These are phyloP conservation scores for Gobionotothen gibberifrons DNA, from an alignment of 2,797 vertebrate species.

Conservation along the genomic window DNA sequence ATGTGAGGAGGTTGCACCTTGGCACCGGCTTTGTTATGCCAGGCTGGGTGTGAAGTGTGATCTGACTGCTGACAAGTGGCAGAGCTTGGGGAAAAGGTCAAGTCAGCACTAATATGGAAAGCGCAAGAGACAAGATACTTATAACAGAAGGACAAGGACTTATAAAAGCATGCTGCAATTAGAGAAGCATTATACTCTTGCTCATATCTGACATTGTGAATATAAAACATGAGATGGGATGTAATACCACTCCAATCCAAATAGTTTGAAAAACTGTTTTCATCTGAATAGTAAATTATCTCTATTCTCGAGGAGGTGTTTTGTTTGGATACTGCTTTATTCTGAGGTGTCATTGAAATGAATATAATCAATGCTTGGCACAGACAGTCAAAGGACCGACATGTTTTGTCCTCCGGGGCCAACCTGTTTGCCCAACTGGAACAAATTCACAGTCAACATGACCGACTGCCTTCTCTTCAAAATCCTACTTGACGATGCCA, in stretches of 20 bases:
- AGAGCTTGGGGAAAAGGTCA: constrained; percentile 44
- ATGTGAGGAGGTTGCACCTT: constrained; percentile 47
- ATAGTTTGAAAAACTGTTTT: constrained; percentile 5
- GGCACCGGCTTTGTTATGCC: constrained; percentile 41
- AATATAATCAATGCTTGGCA: constrained; percentile 70
- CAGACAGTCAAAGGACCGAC: constrained; percentile 46
- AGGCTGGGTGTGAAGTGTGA: constrained; percentile 45
- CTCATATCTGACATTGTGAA: constrained; percentile 2
- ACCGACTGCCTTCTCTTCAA: constrained; percentile 52
- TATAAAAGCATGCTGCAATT: constrained; percentile 21
- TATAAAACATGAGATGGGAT: background rate
- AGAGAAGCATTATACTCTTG: constrained; percentile 2
- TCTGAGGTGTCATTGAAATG: constrained; percentile 67
- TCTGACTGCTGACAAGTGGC: constrained; percentile 69
- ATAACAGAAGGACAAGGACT: background rate
- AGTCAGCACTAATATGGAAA: constrained; percentile 50
- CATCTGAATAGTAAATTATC: constrained; percentile 49
- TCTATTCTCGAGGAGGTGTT: constrained; percentile 49
- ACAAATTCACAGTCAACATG: constrained; percentile 63
- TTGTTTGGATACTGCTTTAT: constrained; percentile 60
- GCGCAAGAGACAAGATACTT: constrained; percentile 27
- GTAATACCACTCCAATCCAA: constrained; percentile 13
- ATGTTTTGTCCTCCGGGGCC: constrained; percentile 63
- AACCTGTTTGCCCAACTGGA: constrained; percentile 70
- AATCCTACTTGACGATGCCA: constrained; percentile 52